Evolutionary conservation across 2,113 vertebrate species (phyloP).

Genomic region (Indicator maculatus): DNA sequence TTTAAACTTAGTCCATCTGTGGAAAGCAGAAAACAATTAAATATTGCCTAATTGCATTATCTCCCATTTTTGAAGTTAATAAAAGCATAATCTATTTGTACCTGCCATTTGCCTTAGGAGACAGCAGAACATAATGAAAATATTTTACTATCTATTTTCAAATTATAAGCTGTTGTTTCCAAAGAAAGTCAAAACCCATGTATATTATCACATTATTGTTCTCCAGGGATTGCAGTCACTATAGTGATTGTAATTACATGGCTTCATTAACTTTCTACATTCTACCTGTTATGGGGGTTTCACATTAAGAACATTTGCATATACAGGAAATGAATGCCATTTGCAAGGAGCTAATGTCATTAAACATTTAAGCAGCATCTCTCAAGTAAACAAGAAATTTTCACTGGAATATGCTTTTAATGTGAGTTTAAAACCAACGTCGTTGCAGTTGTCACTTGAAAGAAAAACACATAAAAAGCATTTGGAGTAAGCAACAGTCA

Average conservation of each 20-base stretch:
- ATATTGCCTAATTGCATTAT: conserved; percentile 64
- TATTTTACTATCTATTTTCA: conserved; percentile 87
- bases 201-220: conserved; percentile 84
- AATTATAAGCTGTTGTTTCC: conserved; percentile 80
- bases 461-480: conserved; percentile 28
- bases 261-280: conserved; percentile 92
- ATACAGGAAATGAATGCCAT: conserved; percentile 86
- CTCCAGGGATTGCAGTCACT: conserved; percentile 82
- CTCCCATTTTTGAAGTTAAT: conserved; percentile 78
- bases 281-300: conserved; percentile 84
- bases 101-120: conserved; percentile 83
- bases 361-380: conserved; percentile 82
- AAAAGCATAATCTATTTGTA: conserved; percentile 83
- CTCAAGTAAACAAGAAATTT: conserved; percentile 71
- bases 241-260: conserved; percentile 92
- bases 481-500: conserved; percentile 39
- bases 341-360: conserved; percentile 83
- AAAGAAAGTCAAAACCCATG: conserved; percentile 78
- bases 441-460: conserved; percentile 31
- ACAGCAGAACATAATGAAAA: conserved; percentile 83
- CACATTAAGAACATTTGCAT: conserved; percentile 91
- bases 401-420: conserved; percentile 39
- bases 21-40: conserved; percentile 60
- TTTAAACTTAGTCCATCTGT: conserved; percentile 32
- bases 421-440: conserved; percentile 34